A percentile compares a stretch with the other conserved stretches of the same genome.
These are phyloP conservation scores for Perca fluviatilis DNA, from an alignment of 2,113 vertebrate genomes.

Conservation along the genomic window DNA sequence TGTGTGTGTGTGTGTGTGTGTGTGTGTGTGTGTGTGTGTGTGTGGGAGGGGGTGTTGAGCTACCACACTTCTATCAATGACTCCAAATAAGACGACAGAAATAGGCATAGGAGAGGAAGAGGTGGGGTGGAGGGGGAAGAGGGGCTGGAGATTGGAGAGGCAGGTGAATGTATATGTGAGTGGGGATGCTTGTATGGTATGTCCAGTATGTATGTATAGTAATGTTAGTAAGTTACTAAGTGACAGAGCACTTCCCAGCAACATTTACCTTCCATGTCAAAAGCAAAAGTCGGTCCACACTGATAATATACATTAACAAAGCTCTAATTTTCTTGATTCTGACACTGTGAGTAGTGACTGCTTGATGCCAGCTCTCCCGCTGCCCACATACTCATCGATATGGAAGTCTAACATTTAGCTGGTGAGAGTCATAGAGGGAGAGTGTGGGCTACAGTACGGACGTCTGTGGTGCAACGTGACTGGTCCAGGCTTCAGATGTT, in stretches of 20 bases:
- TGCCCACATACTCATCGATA: constrained; percentile 68
- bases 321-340: constrained; percentile 30
- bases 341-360: constrained; percentile 9
- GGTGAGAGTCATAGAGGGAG: constrained; percentile 52
- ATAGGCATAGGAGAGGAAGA: constrained; percentile 65
- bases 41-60: constrained; percentile 39
- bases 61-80: constrained; percentile 72
- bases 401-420: constrained; percentile 50
- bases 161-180: constrained; percentile 59
- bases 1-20: too few relatives aligned
- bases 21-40: too few relatives aligned
- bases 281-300: constrained; percentile 14
- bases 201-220: too few relatives aligned
- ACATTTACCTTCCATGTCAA: constrained; percentile 21
- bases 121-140: constrained; percentile 15
- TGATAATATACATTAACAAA: constrained; percentile 25
- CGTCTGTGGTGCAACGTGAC: constrained; percentile 57
- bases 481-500: constrained; percentile 43
- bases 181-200: constrained; percentile 26
- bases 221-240: constrained; percentile 10
- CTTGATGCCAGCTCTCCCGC: constrained; percentile 62
- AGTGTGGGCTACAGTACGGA: constrained; percentile 50
- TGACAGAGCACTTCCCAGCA: constrained; percentile 15
- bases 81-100: constrained; percentile 77
- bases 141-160: constrained; percentile 25